Evolutionary conservation across 2,113 vertebrate genomes (phyloP), one percentile per base, ranked within the genome.

Genomic region (Oreochromis spilurus): DNA sequence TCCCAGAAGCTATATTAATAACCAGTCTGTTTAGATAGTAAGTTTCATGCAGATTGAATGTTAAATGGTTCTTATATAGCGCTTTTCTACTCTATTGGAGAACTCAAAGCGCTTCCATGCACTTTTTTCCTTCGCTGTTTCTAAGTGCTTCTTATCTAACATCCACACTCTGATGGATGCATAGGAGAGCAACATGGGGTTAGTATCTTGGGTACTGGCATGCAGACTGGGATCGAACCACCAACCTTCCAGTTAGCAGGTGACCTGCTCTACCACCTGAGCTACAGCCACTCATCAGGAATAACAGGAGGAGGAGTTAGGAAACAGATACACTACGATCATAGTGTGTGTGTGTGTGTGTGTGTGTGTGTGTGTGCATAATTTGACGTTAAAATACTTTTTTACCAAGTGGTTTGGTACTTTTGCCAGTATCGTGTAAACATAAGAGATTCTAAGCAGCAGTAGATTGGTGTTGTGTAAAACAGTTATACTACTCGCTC

Each of bases 371-470:
- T 9, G 8, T 38, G 34, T 1, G 9, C 8, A 17, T 8, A 67
- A 38, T 21, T 0, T 67, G 19, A 67, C 0, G 0, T 67, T 38
- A 67, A 38, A 2, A 38, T 38, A 19, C 62, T 67, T 67, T 67
- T 67, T 67, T 38, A 67, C 36, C 36, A 40, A 3, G 19, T 5
- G 4, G 19, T 67, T 40, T 65, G 60, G 62, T 40, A 0, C 9
- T 38, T 65, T 65, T 65, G 6, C 34, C 34, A 40, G 36, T 38
- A 21, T 11, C 1, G 62, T 14, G 2, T 67, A 40, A 67, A 67
- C 19, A 34, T 3, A 1, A 62, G 16, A 62, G 11, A 36, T 4
- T 40, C 9, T n/a, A 62, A 67, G 21, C 19, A 67, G 13, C 34
- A 67, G 34, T 2, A 67, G 58, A 62, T 3, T 62, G 58, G 31